Evolutionary conservation across 2,797 vertebrate species (phyloP), one percentile per base, ranked within the genome.

Genomic region (Salarias fasciatus): DNA sequence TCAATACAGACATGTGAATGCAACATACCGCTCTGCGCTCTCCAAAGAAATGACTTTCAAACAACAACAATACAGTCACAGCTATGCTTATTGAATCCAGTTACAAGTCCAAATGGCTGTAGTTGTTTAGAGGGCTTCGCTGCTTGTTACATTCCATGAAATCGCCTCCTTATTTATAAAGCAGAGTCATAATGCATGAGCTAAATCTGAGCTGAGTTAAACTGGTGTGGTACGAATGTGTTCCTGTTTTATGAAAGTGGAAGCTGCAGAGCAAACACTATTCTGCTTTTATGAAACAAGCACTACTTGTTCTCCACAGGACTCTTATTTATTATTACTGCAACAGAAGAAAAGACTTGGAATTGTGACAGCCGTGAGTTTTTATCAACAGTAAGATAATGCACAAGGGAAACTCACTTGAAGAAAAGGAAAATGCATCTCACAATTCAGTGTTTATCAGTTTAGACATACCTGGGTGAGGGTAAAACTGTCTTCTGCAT

Each of bases 1-100:
- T 72, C 70, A 79, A 69, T 64, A 42, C n/a, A 61, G 46, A 55
- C 55, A 66, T 64, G 79, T 58, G 15, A 67, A 75, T 77, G 64
- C 50, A 80, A 63, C 44, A 41, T 51, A 51, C 42, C 46, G 43
- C 30, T 73, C 69, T 56, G 42, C 46, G 43, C 30, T 73, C 69
- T 56, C 43, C 13, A 10, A 62, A 72, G 51, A 73, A 41, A 44
- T 56, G 30, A 52, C 47, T 62, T 66, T 56, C 31, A 59, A 59
- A 33, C 28, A 56, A 49, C 75, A 83, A 55, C 44, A 52, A 45
- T 30, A 56, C 37, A 0, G 51, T 42, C 3, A 1, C 28, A 61
- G 47, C 50, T 43, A 38, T 18, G 55, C 44, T 41, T 62, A 52
- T 62, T 63, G 45, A 63, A 76, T 60, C 30, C 18, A 63, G 45